These are phyloP conservation scores for Tuta absoluta DNA, from an alignment of 2,888 invertebrate species.

Conservation along the genomic window DNA sequence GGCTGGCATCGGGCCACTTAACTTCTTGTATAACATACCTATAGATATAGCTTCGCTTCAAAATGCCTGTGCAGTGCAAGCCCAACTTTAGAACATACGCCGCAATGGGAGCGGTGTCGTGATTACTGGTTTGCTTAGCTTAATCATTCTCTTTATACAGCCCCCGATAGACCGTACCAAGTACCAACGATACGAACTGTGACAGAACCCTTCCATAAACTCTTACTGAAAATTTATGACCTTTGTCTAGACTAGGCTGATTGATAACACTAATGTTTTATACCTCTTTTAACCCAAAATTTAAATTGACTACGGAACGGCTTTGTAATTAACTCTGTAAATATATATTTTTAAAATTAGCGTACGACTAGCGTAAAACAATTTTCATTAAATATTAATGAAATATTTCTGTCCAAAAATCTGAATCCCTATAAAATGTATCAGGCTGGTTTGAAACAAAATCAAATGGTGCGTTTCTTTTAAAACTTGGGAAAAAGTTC, in stretches of 20 bases:
- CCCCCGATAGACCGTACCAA: background rate
- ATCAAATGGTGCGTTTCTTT: background rate
- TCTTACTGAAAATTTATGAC: conserved; percentile 7
- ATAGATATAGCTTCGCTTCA: background rate
- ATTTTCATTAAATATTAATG: background rate
- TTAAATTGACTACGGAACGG: background rate
- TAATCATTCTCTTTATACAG: conserved; percentile 71
- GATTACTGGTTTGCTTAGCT: conserved; percentile 65
- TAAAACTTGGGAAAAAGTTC: too few species aligned
- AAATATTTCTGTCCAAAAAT: background rate
- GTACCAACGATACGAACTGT: background rate
- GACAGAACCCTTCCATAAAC: background rate
- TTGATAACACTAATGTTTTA: background rate
- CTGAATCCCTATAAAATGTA: background rate
- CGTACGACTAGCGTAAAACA: background rate
- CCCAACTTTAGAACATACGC: background rate
- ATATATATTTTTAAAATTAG: background rate
- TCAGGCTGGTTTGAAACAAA: background rate
- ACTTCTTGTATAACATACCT: background rate
- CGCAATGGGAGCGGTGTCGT: conserved; percentile 43
- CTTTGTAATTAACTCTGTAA: background rate
- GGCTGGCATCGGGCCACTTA: too few species aligned
- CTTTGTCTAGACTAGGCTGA: conserved; percentile 18
- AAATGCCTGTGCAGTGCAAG: background rate
- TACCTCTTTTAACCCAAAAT: background rate